Conservation (phyloP, 2,888 invertebrate genomes). For the Hetaerina titia region DNA sequence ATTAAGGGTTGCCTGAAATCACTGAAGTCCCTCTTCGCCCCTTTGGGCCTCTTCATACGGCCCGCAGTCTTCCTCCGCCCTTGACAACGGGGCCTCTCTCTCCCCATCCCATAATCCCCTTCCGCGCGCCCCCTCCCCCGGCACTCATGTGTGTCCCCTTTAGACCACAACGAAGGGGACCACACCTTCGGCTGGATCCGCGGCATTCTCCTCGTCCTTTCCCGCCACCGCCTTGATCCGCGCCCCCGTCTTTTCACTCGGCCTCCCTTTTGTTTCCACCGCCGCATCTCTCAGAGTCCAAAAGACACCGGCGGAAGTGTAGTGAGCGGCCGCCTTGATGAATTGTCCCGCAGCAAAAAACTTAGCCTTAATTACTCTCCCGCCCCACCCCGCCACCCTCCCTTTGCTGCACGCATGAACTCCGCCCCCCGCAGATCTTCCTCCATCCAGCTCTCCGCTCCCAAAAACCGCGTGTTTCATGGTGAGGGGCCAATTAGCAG, state of each 20-base stretch:
- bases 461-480: too few species aligned
- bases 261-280: too few species aligned
- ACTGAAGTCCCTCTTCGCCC: too few species aligned
- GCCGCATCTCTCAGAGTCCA: too few species aligned
- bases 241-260: background rate
- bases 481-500: too few species aligned
- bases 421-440: too few species aligned
- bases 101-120: background rate
- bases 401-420: background rate
- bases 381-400: background rate
- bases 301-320: background rate
- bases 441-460: too few species aligned
- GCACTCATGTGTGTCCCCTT: background rate
- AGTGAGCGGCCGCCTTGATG: background rate
- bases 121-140: too few species aligned
- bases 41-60: too few species aligned
- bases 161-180: background rate
- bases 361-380: background rate
- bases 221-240: background rate
- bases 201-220: background rate
- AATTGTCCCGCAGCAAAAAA: constrained; percentile 12
- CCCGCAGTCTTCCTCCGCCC: too few species aligned
- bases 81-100: too few species aligned
- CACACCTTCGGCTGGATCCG: background rate
- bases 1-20: too few species aligned